phyloP scores from a whole-genome alignment of 2,888 invertebrate species.

The Arrhopalites spinosus region DNA sequence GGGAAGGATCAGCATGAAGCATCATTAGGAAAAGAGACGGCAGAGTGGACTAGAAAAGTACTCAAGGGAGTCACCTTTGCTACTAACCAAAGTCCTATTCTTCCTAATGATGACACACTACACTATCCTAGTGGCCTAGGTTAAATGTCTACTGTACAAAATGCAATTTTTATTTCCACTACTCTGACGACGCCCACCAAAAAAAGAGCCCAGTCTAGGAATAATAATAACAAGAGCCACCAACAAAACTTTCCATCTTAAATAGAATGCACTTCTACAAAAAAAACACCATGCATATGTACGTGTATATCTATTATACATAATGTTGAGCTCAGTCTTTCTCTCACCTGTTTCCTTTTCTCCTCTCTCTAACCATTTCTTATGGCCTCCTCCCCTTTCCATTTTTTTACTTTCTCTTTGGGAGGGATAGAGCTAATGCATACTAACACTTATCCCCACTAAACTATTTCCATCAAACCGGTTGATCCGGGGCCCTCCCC shows the following conservation, averaged over 20 bases:
- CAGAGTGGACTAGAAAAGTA: constrained; percentile 12
- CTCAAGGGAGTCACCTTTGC: constrained; percentile 22
- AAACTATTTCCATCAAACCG: not conserved
- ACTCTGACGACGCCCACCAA: not conserved
- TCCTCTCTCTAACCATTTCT: not conserved
- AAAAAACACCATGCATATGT: not conserved
- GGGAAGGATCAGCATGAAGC: not conserved
- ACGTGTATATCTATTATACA: too few relatives aligned
- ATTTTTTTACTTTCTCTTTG: not conserved
- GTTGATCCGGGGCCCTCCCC: not conserved
- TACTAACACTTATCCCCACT: not conserved
- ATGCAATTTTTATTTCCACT: not conserved
- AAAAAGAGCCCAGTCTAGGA: too few relatives aligned
- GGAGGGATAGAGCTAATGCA: not conserved
- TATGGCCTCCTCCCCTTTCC: not conserved
- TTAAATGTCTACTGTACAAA: not conserved
- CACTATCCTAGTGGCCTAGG: not conserved
- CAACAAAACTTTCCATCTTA: not conserved
- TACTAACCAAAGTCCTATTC: not conserved
- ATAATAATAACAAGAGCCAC: not conserved
- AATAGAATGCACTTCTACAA: not conserved
- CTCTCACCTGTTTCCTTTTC: not conserved
- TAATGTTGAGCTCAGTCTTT: too few relatives aligned
- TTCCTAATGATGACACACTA: not conserved
- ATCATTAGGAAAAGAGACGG: not conserved